phyloP scores from a whole-genome alignment of 2,888 invertebrate genomes.

The Pammene aurita region DNA sequence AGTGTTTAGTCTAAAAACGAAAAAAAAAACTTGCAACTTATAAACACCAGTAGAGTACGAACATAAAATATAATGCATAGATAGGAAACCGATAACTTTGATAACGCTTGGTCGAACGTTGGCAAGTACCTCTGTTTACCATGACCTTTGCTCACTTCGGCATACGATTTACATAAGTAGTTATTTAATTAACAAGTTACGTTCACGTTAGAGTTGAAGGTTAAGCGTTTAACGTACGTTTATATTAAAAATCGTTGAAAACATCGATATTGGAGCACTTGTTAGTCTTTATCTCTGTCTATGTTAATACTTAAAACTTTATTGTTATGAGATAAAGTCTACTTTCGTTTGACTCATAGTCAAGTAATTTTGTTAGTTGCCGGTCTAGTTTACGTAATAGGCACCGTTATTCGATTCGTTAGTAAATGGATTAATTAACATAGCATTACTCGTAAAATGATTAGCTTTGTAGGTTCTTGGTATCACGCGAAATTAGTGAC shows the following conservation, averaged over 20 bases:
- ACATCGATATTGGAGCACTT: neutral
- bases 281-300: neutral
- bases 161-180: conserved; percentile 46
- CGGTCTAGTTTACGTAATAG: no score
- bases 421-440: no score
- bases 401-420: no score
- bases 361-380: no score
- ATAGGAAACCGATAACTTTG: conserved; percentile 3
- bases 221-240: conserved; percentile 25
- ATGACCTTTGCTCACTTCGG: conserved; percentile 39
- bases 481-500: no score
- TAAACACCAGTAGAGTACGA: no score
- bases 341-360: no score
- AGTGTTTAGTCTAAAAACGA: no score
- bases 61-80: neutral
- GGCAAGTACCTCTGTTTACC: neutral
- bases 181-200: conserved; percentile 40
- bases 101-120: neutral
- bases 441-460: no score
- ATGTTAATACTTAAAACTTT: neutral
- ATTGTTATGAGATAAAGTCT: neutral
- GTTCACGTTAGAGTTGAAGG: conserved; percentile 44
- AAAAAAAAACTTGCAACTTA: no score
- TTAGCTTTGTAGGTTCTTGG: no score
- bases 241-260: neutral